A percentile compares a stretch with the other conserved stretches of the same genome.
These are phyloP conservation scores for Bilobella aurantiaca DNA, from an alignment of 1,140 invertebrate genomes.

Conservation along the genomic window DNA sequence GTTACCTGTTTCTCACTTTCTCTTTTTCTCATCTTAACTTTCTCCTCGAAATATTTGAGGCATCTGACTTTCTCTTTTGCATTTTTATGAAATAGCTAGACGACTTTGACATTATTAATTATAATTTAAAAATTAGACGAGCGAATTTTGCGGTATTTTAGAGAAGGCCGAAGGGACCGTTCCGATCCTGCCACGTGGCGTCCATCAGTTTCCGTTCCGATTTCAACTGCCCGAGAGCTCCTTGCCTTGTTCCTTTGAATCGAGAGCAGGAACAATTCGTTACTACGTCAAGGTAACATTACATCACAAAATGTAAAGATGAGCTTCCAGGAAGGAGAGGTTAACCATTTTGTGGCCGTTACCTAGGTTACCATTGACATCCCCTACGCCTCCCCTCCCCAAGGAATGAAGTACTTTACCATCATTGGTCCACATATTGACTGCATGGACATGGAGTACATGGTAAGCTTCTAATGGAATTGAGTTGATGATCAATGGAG, in stretches of 20 bases:
- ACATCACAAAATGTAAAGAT: background rate
- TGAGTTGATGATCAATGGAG: too few species aligned
- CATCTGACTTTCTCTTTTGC: too few species aligned
- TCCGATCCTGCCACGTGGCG: slow-evolving; percentile 62
- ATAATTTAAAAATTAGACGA: background rate
- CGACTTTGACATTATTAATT: too few species aligned
- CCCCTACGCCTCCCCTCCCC: slow-evolving; percentile 70
- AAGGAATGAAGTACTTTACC: slow-evolving; percentile 76
- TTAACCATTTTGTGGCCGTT: too few species aligned
- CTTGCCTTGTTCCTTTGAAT: slow-evolving; percentile 70
- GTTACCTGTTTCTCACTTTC: too few species aligned
- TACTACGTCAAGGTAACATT: slow-evolving; percentile 59
- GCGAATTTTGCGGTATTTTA: slow-evolving; percentile 37
- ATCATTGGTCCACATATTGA: slow-evolving; percentile 74
- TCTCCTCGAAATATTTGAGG: too few species aligned
- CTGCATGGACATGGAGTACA: slow-evolving; percentile 74
- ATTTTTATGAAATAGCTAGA: too few species aligned
- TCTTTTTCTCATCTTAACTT: too few species aligned
- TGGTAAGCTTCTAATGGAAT: slow-evolving; percentile 41
- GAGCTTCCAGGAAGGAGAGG: background rate
- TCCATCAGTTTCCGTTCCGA: slow-evolving; percentile 64
- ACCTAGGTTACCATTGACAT: slow-evolving; percentile 62
- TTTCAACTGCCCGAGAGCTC: slow-evolving; percentile 67
- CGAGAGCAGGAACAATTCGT: slow-evolving; percentile 62
- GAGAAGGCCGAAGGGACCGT: slow-evolving; percentile 55